These are phyloP conservation scores for Riparia riparia DNA, from an alignment of 2,113 vertebrate species.

Conservation along the genomic window DNA sequence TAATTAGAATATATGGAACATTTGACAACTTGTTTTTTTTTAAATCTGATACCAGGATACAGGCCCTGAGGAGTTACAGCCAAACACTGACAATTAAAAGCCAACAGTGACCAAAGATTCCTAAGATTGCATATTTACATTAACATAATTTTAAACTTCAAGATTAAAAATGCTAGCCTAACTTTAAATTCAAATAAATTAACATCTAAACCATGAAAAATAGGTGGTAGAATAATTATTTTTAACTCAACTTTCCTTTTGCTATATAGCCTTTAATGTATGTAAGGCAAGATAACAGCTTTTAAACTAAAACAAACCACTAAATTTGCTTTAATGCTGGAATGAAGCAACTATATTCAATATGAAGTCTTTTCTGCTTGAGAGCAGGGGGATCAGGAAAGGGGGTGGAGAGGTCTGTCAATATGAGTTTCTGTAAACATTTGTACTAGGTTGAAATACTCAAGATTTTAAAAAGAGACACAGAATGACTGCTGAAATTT, in stretches of 20 bases:
- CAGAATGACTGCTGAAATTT: neutral
- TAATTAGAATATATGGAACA: neutral
- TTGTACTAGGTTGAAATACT: neutral
- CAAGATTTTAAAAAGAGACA: neutral
- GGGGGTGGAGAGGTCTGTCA: neutral
- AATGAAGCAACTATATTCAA: neutral
- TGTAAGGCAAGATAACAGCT: neutral
- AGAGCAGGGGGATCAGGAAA: neutral
- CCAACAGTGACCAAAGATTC: neutral
- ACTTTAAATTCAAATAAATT: neutral
- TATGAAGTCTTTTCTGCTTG: neutral
- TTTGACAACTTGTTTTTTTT: neutral
- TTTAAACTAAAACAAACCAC: neutral
- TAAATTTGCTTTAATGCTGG: neutral
- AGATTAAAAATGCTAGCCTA: neutral
- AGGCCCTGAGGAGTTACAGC: neutral
- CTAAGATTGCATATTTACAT: neutral
- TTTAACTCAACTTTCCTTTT: neutral
- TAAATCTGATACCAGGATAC: accelerated
- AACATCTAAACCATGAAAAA: neutral
- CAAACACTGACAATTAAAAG: neutral
- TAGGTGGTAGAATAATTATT: neutral
- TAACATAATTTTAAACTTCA: neutral
- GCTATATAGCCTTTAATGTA: neutral
- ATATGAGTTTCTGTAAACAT: neutral